Base-by-base conservation (phyloP, 2,888 invertebrate genomes). In the Agrypnus murinus region DNA sequence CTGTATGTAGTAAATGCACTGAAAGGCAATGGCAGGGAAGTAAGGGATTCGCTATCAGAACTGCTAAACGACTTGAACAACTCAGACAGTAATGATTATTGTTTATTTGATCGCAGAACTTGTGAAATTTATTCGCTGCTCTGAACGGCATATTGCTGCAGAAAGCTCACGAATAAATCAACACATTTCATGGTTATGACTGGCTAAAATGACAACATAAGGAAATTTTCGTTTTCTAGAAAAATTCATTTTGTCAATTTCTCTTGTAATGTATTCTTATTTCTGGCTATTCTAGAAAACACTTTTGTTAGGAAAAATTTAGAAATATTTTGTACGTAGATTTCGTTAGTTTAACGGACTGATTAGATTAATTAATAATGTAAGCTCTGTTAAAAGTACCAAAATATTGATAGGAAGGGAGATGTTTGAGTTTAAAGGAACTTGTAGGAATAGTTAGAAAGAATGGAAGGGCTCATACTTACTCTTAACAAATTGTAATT, bases 81-180 rank as follows among this genome's bases (percentile, higher is more conserved):
- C 82, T 83, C 81, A 80, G 82, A 82, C 82, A 81, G 82, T 83
- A 83, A 83, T 82, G 83, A 83, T 83, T 82, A 83, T 83, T 83
- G 82, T 83, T 83, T 83, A 83, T 83, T 83, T 81, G 82, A 82
- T 82, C 81, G 82, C 79, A 77, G 79, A 82, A 83, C 78, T 82
- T 81, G 79, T 77, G 76, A 79, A 79, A 80, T 81, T 80, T 80
- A 80, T 81, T 75, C 77, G 73, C 69, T 70, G 74, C 78, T 75
- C 74, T 72, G 73, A 74, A 75, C 75, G 78, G 77, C 77, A 77
- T 78, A 78, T 78, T 77, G 77, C 76, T 74, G 59, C 70, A 68
- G 71, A 71, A 75, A 69, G 58, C 71, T 73, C 72, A 73, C 65
- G 65, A 48, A 77, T 78, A 78, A 77, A 75, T 78, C 78, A 78